Evolutionary conservation across 2,113 vertebrate species (phyloP).

Genomic region (Odobenus rosmarus): DNA sequence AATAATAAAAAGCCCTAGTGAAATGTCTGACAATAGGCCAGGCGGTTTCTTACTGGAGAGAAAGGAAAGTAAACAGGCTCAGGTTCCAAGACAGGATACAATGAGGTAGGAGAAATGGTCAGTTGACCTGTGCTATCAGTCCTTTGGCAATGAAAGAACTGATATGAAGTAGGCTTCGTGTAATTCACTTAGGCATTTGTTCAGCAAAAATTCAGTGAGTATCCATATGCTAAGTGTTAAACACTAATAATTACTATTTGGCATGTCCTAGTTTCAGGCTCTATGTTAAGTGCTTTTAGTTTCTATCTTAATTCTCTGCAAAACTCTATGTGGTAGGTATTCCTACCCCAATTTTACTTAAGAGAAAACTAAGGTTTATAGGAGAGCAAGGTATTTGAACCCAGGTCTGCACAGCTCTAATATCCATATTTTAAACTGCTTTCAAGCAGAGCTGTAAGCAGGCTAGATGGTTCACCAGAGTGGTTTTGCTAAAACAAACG

Average conservation of each 20-base stretch:
- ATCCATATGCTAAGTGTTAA: background rate
- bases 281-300: background rate
- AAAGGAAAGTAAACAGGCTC: constrained; percentile 39
- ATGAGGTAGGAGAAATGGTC: background rate
- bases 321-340: constrained; percentile 27
- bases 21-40: constrained; percentile 55
- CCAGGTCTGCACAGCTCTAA: background rate
- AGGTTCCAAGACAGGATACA: constrained; percentile 16
- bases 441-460: background rate
- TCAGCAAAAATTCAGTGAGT: background rate
- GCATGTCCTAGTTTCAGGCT: background rate
- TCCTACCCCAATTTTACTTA: background rate
- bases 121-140: background rate
- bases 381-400: constrained; percentile 4
- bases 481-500: constrained; percentile 47
- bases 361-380: constrained; percentile 48
- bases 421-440: background rate
- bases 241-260: constrained; percentile 8
- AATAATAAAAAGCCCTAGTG: constrained; percentile 53
- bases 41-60: constrained; percentile 35
- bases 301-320: constrained; percentile 27
- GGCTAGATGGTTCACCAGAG: background rate
- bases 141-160: background rate
- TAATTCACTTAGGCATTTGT: background rate
- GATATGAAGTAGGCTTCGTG: background rate